These are phyloP conservation scores for Epirrhoe tristata DNA, from an alignment of 2,888 invertebrate genomes.

Conservation along the genomic window DNA sequence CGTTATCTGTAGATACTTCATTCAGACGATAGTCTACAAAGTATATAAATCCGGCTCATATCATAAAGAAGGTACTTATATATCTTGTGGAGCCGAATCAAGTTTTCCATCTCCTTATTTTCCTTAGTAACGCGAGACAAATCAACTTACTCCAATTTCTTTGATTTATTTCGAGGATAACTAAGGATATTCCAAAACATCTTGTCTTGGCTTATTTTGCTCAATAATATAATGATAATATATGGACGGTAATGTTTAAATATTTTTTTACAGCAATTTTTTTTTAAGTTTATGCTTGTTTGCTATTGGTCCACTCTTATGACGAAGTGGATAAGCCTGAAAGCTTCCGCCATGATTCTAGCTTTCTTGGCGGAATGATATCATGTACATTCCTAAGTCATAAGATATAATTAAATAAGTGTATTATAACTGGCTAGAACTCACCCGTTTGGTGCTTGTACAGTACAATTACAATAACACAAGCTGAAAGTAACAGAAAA, in stretches of 20 bases:
- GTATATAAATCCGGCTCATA: slow-evolving; percentile 32
- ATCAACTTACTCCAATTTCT: slow-evolving; percentile 7
- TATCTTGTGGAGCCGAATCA: slow-evolving; percentile 14
- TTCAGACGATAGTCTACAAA: slow-evolving; percentile 29
- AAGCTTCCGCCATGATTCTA: too few relatives aligned
- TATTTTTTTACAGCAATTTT: neutral
- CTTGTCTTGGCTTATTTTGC: slow-evolving; percentile 1
- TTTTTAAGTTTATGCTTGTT: too few relatives aligned
- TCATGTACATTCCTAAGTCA: too few relatives aligned
- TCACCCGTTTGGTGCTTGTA: too few relatives aligned
- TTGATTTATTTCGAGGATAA: slow-evolving; percentile 10
- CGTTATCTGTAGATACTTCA: slow-evolving; percentile 33
- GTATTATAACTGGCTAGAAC: too few relatives aligned
- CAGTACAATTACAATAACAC: too few relatives aligned
- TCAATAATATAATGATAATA: neutral
- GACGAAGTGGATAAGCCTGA: too few relatives aligned
- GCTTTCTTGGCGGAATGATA: too few relatives aligned
- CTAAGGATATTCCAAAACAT: slow-evolving; percentile 4
- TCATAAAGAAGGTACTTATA: slow-evolving; percentile 22
- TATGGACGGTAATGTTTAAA: neutral
- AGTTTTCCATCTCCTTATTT: slow-evolving; percentile 11
- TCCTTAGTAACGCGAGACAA: slow-evolving; percentile 13
- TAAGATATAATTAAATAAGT: too few relatives aligned
- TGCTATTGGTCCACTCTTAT: too few relatives aligned
- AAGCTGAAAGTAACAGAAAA: neutral